These are phyloP conservation scores for western clawed frog (Xenopus tropicalis) DNA, from an alignment of 2,113 vertebrate species.

Conservation along the genomic window UCB_Xtro_10.0 CM004452.2:51030001-51030500, in stretches of 20 bases:
- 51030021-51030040: slow-evolving; percentile 89
- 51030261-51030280: background rate
- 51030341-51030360: background rate
- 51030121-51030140: slow-evolving; percentile 87
- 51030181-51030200: slow-evolving; percentile 81
- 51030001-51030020: slow-evolving; percentile 83
- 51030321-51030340: background rate
- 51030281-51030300: background rate
- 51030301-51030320: background rate
- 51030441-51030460: too few species aligned
- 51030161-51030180: slow-evolving; percentile 87
- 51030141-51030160: slow-evolving; percentile 85
- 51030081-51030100: slow-evolving; percentile 79
- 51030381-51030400: slow-evolving; percentile 16
- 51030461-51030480: too few species aligned
- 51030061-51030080: slow-evolving; percentile 82
- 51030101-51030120: slow-evolving; percentile 85
- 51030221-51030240: background rate
- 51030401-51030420: background rate
- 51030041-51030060: slow-evolving; percentile 87
- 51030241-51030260: background rate
- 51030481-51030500: too few species aligned
- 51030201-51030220: too few species aligned
- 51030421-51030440: too few species aligned
- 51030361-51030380: background rate